Evolutionary conservation across 2,888 invertebrate genomes (phyloP).

Genomic region (Caradrina kadenii): DNA sequence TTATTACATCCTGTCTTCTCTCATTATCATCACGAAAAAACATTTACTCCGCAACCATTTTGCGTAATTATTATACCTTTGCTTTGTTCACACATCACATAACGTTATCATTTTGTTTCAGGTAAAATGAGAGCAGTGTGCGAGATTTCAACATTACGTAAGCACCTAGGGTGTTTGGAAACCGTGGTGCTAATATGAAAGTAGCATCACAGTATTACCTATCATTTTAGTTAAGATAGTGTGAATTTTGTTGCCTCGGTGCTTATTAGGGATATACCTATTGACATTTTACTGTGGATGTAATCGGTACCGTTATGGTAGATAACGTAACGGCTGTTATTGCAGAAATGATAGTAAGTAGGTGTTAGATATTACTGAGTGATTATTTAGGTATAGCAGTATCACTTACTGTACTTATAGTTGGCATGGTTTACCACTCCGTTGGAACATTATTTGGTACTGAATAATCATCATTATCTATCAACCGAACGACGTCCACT

Average conservation of each 20-base stretch:
- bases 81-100: slow-evolving; percentile 42
- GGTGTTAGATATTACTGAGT: background rate
- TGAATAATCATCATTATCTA: too few species aligned
- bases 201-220: slow-evolving; percentile 26
- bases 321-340: slow-evolving; percentile 13
- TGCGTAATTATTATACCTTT: slow-evolving; percentile 39
- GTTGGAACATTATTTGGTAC: background rate
- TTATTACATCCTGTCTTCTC: slow-evolving; percentile 14
- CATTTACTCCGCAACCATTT: slow-evolving; percentile 32
- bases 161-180: slow-evolving; percentile 47
- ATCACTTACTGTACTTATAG: background rate
- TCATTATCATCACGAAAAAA: slow-evolving; percentile 28
- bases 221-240: slow-evolving; percentile 39
- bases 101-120: slow-evolving; percentile 62
- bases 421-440: background rate
- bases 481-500: too few species aligned
- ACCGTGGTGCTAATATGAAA: slow-evolving; percentile 48
- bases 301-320: slow-evolving; percentile 9
- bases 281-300: slow-evolving; percentile 29
- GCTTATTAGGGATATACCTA: slow-evolving; percentile 19
- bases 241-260: slow-evolving; percentile 51
- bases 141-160: slow-evolving; percentile 57
- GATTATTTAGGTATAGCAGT: background rate
- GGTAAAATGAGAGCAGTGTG: slow-evolving; percentile 57
- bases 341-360: slow-evolving; percentile 6